Conservation (phyloP, 2,888 invertebrate genomes). For the Penaeus monodon region DNA sequence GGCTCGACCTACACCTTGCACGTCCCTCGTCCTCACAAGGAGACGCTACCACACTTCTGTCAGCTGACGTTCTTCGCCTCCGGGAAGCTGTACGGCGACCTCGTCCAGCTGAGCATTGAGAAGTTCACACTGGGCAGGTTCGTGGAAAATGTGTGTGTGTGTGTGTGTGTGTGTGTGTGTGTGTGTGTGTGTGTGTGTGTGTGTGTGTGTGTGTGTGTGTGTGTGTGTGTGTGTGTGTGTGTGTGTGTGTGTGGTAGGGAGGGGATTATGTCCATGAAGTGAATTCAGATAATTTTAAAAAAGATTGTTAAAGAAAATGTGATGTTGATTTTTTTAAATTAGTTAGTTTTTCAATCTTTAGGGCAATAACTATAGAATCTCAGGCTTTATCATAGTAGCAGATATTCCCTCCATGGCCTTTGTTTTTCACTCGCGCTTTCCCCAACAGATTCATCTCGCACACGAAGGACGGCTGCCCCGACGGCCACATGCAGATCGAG, state of each 20-base stretch:
- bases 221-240: not conserved
- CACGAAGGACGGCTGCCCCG: constrained; percentile 84
- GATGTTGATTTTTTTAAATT: too few relatives aligned
- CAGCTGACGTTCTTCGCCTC: constrained; percentile 86
- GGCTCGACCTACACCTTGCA: constrained; percentile 85
- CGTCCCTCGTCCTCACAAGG: constrained; percentile 78
- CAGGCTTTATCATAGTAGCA: not conserved
- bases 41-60: constrained; percentile 83
- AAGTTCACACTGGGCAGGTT: constrained; percentile 85
- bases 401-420: too few relatives aligned
- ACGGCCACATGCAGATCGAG: constrained; percentile 73
- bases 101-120: constrained; percentile 87
- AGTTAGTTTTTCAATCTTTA: too few relatives aligned
- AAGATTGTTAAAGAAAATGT: too few relatives aligned
- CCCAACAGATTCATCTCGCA: constrained; percentile 85
- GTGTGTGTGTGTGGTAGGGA: constrained; percentile 8
- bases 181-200: not conserved
- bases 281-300: not conserved
- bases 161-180: not conserved
- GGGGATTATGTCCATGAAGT: not conserved
- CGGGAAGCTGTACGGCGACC: constrained; percentile 84
- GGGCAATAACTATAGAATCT: not conserved
- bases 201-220: not conserved
- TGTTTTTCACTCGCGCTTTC: not conserved
- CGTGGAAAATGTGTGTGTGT: not conserved